phyloP scores from a whole-genome alignment of 30 jellyfish, hydroid and myxozoan genomes.

The Sanderia malayensis region DNA sequence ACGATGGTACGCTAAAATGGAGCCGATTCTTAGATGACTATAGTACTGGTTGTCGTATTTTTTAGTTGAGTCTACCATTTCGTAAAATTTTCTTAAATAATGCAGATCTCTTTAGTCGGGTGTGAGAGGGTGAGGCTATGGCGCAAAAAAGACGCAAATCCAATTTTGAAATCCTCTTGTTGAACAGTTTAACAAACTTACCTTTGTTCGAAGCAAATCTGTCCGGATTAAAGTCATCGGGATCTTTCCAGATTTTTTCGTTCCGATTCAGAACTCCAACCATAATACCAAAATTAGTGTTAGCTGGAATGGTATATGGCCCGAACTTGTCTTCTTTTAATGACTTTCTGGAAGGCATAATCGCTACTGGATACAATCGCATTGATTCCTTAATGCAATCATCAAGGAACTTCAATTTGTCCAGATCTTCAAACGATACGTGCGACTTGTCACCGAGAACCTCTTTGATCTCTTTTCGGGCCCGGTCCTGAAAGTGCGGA shows the following conservation, averaged over 20 bases:
- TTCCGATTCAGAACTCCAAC: slow-evolving; percentile 26
- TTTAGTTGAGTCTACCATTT: too few species aligned
- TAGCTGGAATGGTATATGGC: slow-evolving; percentile 35
- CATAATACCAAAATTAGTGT: not conserved
- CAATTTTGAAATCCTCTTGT: too few species aligned
- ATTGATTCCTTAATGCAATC: slow-evolving; percentile 38
- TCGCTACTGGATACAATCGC: slow-evolving; percentile 39
- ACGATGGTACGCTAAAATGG: too few species aligned
- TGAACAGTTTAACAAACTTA: too few species aligned
- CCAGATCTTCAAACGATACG: slow-evolving; percentile 22
- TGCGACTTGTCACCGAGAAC: slow-evolving; percentile 9
- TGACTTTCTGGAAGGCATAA: not conserved
- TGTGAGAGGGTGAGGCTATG: too few species aligned
- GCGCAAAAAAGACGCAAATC: too few species aligned
- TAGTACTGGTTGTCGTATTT: too few species aligned
- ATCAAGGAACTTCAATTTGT: slow-evolving; percentile 6
- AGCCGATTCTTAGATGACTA: too few species aligned
- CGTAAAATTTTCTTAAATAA: too few species aligned
- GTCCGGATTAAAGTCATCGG: slow-evolving; percentile 42
- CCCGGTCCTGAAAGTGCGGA: slow-evolving; percentile 6
- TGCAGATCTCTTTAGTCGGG: too few species aligned
- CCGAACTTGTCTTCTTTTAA: slow-evolving; percentile 33
- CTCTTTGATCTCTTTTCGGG: not conserved
- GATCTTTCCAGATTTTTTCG: slow-evolving; percentile 32
- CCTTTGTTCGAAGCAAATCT: slow-evolving; percentile 12